A percentile compares a stretch with the other conserved stretches of the same genome.
Evolutionary conservation across 2,888 invertebrate genomes (phyloP).

Genomic region (Malachius bipustulatus): DNA sequence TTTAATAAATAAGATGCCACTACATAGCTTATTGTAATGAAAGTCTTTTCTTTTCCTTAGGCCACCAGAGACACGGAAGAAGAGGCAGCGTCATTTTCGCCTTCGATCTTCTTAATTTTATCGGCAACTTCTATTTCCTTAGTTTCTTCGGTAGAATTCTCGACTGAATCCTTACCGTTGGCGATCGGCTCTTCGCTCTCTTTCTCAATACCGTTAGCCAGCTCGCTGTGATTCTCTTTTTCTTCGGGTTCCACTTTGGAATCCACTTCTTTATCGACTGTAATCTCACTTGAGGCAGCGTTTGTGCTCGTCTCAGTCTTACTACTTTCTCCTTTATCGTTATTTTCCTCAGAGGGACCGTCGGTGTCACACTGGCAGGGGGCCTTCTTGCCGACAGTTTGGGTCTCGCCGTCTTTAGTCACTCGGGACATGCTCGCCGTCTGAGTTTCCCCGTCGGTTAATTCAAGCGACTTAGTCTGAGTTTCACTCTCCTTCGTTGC

Average conservation of each 20-base stretch:
- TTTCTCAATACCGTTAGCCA: constrained; percentile 28
- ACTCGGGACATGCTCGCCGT: too few relatives aligned
- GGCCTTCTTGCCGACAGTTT: too few relatives aligned
- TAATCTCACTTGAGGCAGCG: not conserved
- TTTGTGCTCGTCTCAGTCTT: not conserved
- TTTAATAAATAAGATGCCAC: not conserved
- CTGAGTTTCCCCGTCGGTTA: too few relatives aligned
- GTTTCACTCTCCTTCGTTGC: not conserved
- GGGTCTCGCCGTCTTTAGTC: too few relatives aligned
- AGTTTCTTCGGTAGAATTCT: constrained; percentile 15
- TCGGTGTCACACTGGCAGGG: too few relatives aligned
- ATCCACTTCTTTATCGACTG: constrained; percentile 30
- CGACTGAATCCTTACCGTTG: constrained; percentile 18
- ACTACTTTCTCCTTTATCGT: not conserved
- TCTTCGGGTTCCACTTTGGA: constrained; percentile 31
- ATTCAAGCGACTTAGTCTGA: too few relatives aligned
- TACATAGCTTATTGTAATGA: not conserved
- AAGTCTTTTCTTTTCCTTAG: too few relatives aligned
- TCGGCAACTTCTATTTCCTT: constrained; percentile 37
- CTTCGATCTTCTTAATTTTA: constrained; percentile 43
- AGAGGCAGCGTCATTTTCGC: constrained; percentile 36
- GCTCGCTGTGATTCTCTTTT: constrained; percentile 37
- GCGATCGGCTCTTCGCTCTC: constrained; percentile 15
- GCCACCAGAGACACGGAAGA: too few relatives aligned
- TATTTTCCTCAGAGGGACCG: not conserved